A percentile compares a stretch with the other conserved stretches of the same genome.
phyloP scores from a whole-genome alignment of 2,888 invertebrate genomes.

The Netelia virgata region DNA sequence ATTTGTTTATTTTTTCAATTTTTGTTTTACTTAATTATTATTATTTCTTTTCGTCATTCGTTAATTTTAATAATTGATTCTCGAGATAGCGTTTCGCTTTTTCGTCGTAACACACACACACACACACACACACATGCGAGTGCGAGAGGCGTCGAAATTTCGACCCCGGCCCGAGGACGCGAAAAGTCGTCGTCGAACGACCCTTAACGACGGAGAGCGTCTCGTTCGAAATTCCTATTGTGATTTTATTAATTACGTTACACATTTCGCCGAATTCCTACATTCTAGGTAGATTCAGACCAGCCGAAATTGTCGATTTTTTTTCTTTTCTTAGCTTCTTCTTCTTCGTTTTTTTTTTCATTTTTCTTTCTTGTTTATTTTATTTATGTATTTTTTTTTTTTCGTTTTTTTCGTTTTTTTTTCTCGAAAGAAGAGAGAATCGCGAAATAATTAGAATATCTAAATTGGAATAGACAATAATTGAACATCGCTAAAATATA shows the following conservation, averaged over 20 bases:
- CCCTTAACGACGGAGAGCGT: conserved; percentile 1
- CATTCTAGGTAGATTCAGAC: conserved; percentile 83
- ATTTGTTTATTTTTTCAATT: too few species aligned
- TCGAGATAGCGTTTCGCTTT: not conserved
- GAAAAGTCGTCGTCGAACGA: conserved; percentile 21
- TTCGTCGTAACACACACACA: conserved; percentile 19
- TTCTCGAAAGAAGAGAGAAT: conserved; percentile 68
- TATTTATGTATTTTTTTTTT: too few species aligned
- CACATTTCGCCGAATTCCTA: conserved; percentile 74
- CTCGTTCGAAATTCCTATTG: conserved; percentile 55
- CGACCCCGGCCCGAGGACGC: not conserved
- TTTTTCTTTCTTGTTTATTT: too few species aligned
- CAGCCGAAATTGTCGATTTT: conserved; percentile 82
- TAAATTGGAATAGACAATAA: conserved; percentile 77
- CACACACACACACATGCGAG: too few species aligned
- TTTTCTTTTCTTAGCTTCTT: not conserved
- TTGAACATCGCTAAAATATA: conserved; percentile 81
- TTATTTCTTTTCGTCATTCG: too few species aligned
- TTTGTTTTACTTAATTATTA: too few species aligned
- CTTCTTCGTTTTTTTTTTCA: too few species aligned
- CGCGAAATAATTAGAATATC: conserved; percentile 74
- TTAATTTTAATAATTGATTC: too few species aligned
- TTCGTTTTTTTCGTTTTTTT: not conserved
- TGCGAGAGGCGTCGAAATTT: not conserved
- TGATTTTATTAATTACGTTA: conserved; percentile 69